phyloP scores from a whole-genome alignment of 2,113 vertebrate genomes.

The Ceyx margarethae region DNA sequence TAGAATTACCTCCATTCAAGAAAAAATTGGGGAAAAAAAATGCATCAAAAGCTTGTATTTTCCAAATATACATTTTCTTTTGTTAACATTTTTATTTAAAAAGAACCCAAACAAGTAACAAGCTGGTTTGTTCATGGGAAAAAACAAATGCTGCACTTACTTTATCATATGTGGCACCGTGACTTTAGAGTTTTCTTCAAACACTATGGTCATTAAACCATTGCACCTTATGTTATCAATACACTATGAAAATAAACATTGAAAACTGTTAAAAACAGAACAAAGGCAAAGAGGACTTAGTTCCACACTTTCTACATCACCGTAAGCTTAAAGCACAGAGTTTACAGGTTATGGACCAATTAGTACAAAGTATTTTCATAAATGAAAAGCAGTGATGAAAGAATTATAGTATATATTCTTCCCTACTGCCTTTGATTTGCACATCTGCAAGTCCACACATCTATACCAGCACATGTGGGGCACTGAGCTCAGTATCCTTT shows the following conservation, averaged over 20 bases:
- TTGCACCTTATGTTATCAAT: conserved; percentile 99
- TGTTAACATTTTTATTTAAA: background rate
- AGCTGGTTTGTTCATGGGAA: background rate
- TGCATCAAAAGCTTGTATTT: background rate
- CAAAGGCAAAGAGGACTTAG: background rate
- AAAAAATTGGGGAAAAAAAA: too few relatives aligned
- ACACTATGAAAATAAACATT: conserved; percentile 80
- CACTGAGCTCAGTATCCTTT: background rate
- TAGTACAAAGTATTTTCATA: background rate
- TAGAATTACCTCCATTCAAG: too few relatives aligned
- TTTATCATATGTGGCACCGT: conserved; percentile 98
- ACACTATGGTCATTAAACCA: conserved; percentile 97
- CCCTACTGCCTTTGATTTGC: background rate
- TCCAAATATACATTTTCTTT: background rate
- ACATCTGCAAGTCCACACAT: background rate
- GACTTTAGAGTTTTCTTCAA: conserved; percentile 99
- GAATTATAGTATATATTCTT: background rate
- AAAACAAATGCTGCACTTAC: conserved; percentile 76
- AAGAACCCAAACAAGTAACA: background rate
- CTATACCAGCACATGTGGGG: background rate
- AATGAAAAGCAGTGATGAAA: background rate
- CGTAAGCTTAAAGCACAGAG: background rate
- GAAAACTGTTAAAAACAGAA: background rate
- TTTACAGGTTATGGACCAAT: background rate
- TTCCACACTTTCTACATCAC: background rate